Evolutionary conservation across 1,140 invertebrate species (phyloP).

Genomic region (Ylistrum balloti): DNA sequence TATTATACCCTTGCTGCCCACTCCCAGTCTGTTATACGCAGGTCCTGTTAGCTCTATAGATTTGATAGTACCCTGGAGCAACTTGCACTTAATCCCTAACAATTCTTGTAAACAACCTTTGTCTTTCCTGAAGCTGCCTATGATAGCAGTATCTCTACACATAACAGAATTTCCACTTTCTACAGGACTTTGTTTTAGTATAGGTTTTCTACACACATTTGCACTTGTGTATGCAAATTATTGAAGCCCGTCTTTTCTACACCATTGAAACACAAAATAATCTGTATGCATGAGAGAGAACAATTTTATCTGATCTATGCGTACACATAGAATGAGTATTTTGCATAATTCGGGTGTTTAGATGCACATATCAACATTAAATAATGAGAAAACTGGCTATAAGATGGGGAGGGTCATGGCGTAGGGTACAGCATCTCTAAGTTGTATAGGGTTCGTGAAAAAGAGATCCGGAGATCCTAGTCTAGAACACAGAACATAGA

Average conservation of each 20-base stretch:
- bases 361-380: conserved; percentile 39
- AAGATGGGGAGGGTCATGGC: conserved; percentile 30
- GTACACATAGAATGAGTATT: conserved; percentile 18
- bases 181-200: neutral
- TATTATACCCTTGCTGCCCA: neutral
- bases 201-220: neutral
- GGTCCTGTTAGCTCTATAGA: neutral
- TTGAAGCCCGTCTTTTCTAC: neutral
- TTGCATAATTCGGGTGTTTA: conserved; percentile 28
- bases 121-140: neutral
- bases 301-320: conserved; percentile 25
- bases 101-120: neutral
- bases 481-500: too few relatives aligned
- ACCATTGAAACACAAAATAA: neutral
- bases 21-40: neutral
- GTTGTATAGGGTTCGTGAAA: neutral
- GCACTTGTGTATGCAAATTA: neutral
- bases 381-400: conserved; percentile 26
- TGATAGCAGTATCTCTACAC: neutral
- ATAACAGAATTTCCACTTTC: neutral
- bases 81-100: neutral
- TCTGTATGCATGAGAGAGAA: conserved; percentile 38
- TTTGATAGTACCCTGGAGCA: conserved; percentile 25
- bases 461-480: neutral
- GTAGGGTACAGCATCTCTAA: neutral